Evolutionary conservation across 2,797 vertebrate species (phyloP).

Genomic region (Pseudochirops corinnae): DNA sequence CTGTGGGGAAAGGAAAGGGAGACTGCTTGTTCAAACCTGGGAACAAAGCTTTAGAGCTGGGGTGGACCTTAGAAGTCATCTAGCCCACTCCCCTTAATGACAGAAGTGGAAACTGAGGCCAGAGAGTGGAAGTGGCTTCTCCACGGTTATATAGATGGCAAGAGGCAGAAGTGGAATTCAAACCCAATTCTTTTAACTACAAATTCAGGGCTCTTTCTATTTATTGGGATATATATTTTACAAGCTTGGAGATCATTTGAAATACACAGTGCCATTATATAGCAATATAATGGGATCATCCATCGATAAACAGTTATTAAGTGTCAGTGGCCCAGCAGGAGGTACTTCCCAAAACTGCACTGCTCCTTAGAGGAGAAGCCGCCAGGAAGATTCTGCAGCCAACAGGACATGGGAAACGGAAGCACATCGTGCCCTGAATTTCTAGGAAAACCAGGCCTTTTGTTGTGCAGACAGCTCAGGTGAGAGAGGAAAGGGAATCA

Average conservation of each 20-base stretch:
- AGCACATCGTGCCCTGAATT: not conserved
- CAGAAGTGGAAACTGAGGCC: not conserved
- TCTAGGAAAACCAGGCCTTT: not conserved
- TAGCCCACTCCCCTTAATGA: not conserved
- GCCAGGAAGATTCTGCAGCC: not conserved
- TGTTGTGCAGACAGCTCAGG: not conserved
- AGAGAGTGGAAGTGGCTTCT: not conserved
- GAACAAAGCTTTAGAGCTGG: not conserved
- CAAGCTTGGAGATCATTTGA: not conserved
- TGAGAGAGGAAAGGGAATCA: not conserved
- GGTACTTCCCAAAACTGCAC: not conserved
- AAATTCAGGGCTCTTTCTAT: not conserved
- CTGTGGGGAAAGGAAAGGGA: not conserved
- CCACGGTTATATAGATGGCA: not conserved
- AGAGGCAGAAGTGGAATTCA: not conserved
- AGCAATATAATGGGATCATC: not conserved
- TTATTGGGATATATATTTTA: not conserved
- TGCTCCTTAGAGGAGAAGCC: not conserved
- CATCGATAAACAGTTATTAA: not conserved
- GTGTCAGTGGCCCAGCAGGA: not conserved
- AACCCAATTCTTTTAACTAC: not conserved
- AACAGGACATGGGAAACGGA: not conserved
- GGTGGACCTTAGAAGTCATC: not conserved
- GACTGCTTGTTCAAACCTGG: not conserved
- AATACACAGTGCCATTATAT: not conserved